phyloP scores from a whole-genome alignment of 2,797 vertebrate species.

The Vultur gryphus region DNA sequence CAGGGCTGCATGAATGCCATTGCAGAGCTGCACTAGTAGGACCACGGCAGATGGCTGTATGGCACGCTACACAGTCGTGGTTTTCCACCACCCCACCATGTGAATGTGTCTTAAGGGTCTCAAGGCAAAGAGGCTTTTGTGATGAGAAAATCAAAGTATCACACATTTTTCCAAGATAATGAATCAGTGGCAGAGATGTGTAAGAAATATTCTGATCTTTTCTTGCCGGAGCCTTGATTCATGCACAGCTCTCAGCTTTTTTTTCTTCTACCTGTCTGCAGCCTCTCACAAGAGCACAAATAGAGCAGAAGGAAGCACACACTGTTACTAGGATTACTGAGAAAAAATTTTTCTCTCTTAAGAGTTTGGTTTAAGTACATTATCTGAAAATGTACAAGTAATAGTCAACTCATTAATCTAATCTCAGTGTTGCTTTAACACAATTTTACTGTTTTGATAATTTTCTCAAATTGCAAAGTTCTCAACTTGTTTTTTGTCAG shows the following conservation, averaged over 20 bases:
- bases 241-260: not conserved
- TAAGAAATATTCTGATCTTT: not conserved
- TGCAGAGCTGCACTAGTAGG: not conserved
- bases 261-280: not conserved
- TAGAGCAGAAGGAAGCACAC: not conserved
- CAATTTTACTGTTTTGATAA: not conserved
- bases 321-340: not conserved
- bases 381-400: not conserved
- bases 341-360: not conserved
- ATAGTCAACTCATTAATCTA: not conserved
- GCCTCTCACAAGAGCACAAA: not conserved
- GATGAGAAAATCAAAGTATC: not conserved
- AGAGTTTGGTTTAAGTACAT: not conserved
- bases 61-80: accelerated
- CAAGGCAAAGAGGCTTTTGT: not conserved
- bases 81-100: not conserved
- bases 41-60: not conserved
- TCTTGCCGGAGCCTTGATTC: not conserved
- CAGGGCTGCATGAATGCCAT: not conserved
- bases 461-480: not conserved
- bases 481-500: not conserved
- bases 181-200: not conserved
- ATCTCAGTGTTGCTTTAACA: not conserved
- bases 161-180: not conserved
- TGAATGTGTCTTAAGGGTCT: not conserved